phyloP scores from a whole-genome alignment of 2,113 vertebrate species.

The Podarcis cretensis region DNA sequence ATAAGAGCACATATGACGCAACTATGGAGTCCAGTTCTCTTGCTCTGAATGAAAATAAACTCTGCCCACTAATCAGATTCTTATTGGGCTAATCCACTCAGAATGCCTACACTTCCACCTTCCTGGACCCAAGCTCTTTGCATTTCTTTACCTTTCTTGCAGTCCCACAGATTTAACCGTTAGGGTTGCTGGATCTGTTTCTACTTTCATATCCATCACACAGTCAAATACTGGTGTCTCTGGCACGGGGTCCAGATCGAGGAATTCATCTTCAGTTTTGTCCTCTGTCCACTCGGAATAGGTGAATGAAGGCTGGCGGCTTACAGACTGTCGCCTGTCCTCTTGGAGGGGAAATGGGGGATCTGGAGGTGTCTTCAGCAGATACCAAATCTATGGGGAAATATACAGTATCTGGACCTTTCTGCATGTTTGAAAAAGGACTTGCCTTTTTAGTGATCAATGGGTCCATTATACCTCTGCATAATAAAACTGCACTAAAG shows the following conservation, averaged over 20 bases:
- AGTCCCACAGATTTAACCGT: conserved; percentile 92
- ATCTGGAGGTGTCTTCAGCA: conserved; percentile 69
- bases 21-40: background rate
- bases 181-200: conserved; percentile 88
- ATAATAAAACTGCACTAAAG: conserved; percentile 21
- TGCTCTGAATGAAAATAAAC: background rate
- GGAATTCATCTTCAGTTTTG: conserved; percentile 87
- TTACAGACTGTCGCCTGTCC: conserved; percentile 93
- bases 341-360: conserved; percentile 69
- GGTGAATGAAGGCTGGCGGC: conserved; percentile 96
- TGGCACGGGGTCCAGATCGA: conserved; percentile 87
- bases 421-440: conserved; percentile 12
- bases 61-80: background rate
- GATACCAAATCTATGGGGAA: conserved; percentile 79
- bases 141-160: conserved; percentile 88
- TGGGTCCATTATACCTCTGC: background rate
- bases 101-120: background rate
- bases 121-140: background rate
- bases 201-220: conserved; percentile 85
- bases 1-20: background rate
- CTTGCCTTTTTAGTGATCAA: conserved; percentile 1
- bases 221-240: conserved; percentile 94
- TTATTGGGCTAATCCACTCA: background rate
- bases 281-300: conserved; percentile 96
- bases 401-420: conserved; percentile 48